These are phyloP conservation scores for Psilanteris sp. DNA, from an alignment of 1,140 invertebrate genomes.

Conservation along the genomic window DNA sequence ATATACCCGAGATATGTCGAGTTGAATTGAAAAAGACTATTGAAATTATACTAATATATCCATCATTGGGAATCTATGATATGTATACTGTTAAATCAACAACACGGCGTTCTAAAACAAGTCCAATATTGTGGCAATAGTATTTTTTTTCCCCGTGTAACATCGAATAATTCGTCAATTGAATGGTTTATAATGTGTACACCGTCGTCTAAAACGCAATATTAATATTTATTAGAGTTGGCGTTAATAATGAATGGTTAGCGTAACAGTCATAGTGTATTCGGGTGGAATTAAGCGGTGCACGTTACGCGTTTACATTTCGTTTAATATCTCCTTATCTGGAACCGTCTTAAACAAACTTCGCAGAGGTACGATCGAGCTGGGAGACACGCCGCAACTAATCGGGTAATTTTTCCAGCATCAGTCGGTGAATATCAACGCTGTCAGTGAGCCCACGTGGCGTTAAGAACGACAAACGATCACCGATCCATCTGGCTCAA, in stretches of 20 bases:
- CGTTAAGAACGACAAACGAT: constrained; percentile 80
- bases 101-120: too few species aligned
- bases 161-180: too few species aligned
- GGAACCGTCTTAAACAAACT: constrained; percentile 44
- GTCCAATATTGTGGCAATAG: too few species aligned
- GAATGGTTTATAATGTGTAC: too few species aligned
- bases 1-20: too few species aligned
- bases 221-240: constrained; percentile 4
- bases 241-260: constrained; percentile 23
- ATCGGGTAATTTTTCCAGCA: constrained; percentile 78
- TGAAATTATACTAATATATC: too few species aligned
- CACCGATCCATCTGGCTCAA: constrained; percentile 79
- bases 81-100: too few species aligned
- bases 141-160: too few species aligned
- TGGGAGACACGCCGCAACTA: constrained; percentile 67
- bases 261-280: constrained; percentile 2
- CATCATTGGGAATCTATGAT: too few species aligned
- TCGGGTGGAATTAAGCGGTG: not conserved
- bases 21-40: too few species aligned
- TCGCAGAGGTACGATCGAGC: constrained; percentile 35
- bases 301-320: constrained; percentile 41
- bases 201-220: not conserved
- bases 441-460: constrained; percentile 70
- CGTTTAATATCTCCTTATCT: constrained; percentile 57
- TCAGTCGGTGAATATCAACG: constrained; percentile 79